phyloP scores from a whole-genome alignment of 1,140 invertebrate species.

The Chironomus tepperi region DNA sequence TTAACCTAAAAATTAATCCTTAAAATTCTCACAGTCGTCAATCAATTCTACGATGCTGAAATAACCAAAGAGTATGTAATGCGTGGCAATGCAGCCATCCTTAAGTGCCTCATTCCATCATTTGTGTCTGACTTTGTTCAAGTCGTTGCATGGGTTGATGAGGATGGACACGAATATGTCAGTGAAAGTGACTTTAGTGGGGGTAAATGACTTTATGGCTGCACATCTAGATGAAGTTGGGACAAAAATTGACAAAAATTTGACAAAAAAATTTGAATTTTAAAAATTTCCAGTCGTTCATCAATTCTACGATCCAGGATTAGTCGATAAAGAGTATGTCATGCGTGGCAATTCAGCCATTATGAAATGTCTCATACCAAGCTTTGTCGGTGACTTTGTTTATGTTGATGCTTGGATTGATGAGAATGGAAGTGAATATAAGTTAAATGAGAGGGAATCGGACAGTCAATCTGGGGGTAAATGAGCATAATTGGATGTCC shows the following conservation, averaged over 20 bases:
- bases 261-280: background rate
- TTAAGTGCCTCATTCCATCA: constrained; percentile 80
- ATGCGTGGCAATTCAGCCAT: constrained; percentile 70
- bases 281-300: constrained; percentile 58
- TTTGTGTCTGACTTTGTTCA: constrained; percentile 84
- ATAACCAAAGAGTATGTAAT: constrained; percentile 85
- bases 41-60: constrained; percentile 75
- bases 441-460: constrained; percentile 33
- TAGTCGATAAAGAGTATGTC: constrained; percentile 61
- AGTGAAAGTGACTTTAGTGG: constrained; percentile 28
- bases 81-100: constrained; percentile 72
- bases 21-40: constrained; percentile 59
- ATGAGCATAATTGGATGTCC: too few relatives aligned
- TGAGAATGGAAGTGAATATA: constrained; percentile 50
- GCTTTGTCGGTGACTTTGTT: constrained; percentile 72
- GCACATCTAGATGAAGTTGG: background rate
- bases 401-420: constrained; percentile 67
- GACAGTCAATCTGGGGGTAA: too few relatives aligned
- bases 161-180: constrained; percentile 49
- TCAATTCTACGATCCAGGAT: constrained; percentile 71
- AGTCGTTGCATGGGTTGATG: constrained; percentile 73
- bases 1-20: background rate
- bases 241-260: background rate
- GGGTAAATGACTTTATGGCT: background rate
- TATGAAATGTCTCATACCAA: constrained; percentile 69